Percentiles rank a stretch among this genome's conserved stretches.
phyloP scores from a whole-genome alignment of 1,140 invertebrate species.

The Temnothorax nylanderi region DNA sequence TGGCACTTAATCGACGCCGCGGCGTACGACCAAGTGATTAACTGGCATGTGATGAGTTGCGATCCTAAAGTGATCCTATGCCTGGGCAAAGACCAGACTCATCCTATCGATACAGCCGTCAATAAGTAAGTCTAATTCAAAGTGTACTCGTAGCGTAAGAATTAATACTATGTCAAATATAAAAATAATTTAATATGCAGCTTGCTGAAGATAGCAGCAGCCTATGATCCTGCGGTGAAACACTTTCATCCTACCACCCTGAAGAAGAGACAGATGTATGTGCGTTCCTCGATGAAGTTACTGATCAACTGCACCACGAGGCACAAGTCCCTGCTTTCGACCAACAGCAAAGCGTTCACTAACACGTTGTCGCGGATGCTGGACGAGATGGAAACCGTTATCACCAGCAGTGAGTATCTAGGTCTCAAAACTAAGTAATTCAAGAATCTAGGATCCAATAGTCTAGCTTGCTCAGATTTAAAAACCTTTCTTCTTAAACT shows the following conservation, averaged over 20 bases:
- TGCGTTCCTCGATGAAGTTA: constrained; percentile 87
- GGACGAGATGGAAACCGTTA: constrained; percentile 87
- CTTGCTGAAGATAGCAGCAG: constrained; percentile 88
- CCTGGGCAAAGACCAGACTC: constrained; percentile 82
- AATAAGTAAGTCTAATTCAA: constrained; percentile 83
- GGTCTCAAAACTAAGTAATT: background rate
- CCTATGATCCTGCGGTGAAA: constrained; percentile 84
- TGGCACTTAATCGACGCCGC: constrained; percentile 90
- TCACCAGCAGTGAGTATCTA: constrained; percentile 85
- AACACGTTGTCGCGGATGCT: constrained; percentile 86
- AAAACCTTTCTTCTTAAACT: background rate
- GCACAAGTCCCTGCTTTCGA: constrained; percentile 85
- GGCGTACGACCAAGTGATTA: constrained; percentile 89
- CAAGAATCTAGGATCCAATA: background rate
- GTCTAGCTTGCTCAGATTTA: background rate
- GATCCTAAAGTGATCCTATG: constrained; percentile 90
- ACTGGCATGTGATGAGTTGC: constrained; percentile 92
- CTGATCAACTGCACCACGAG: constrained; percentile 87
- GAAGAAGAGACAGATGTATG: constrained; percentile 87
- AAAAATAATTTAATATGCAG: constrained; percentile 79
- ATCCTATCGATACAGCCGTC: constrained; percentile 85
- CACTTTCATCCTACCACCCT: constrained; percentile 85
- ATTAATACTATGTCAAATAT: constrained; percentile 10
- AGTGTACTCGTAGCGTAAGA: background rate
- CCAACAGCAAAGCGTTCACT: constrained; percentile 86